Conservation (phyloP, 2,888 invertebrate genomes). For the Chrysodeixis includens region DNA sequence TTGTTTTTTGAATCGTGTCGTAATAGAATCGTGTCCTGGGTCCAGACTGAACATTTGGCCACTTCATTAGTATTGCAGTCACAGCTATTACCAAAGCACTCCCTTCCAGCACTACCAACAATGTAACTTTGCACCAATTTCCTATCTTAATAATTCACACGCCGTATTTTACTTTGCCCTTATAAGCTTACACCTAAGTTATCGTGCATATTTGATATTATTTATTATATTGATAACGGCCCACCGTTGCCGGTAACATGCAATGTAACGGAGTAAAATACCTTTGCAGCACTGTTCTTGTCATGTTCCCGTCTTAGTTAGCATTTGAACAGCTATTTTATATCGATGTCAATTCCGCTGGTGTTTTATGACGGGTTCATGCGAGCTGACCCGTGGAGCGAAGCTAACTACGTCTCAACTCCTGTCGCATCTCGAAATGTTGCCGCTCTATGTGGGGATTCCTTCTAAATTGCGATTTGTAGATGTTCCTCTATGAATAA, state of each 20-base stretch:
- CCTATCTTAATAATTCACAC: slow-evolving; percentile 33
- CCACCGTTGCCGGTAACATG: slow-evolving; percentile 68
- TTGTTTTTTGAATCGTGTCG: too few species aligned
- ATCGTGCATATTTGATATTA: slow-evolving; percentile 64
- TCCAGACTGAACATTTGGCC: not conserved
- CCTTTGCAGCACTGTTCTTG: slow-evolving; percentile 75
- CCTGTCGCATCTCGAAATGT: not conserved
- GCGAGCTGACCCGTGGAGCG: slow-evolving; percentile 20
- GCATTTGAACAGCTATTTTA: slow-evolving; percentile 73
- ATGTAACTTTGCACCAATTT: slow-evolving; percentile 32
- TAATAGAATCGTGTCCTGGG: not conserved
- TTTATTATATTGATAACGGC: slow-evolving; percentile 69
- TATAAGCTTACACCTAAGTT: slow-evolving; percentile 52
- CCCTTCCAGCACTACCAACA: slow-evolving; percentile 25
- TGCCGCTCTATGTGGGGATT: not conserved
- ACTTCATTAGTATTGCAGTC: slow-evolving; percentile 9
- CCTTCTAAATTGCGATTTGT: not conserved
- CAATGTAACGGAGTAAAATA: slow-evolving; percentile 78
- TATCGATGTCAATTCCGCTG: slow-evolving; percentile 54
- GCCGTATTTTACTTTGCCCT: slow-evolving; percentile 29
- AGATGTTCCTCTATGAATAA: not conserved
- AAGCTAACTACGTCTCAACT: slow-evolving; percentile 2
- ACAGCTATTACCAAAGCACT: slow-evolving; percentile 14
- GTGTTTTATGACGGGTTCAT: slow-evolving; percentile 39
- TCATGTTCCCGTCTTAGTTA: slow-evolving; percentile 78